These are phyloP conservation scores for Lysiphlebus fabarum DNA, from an alignment of 1,140 invertebrate genomes.

Conservation along the genomic window DNA sequence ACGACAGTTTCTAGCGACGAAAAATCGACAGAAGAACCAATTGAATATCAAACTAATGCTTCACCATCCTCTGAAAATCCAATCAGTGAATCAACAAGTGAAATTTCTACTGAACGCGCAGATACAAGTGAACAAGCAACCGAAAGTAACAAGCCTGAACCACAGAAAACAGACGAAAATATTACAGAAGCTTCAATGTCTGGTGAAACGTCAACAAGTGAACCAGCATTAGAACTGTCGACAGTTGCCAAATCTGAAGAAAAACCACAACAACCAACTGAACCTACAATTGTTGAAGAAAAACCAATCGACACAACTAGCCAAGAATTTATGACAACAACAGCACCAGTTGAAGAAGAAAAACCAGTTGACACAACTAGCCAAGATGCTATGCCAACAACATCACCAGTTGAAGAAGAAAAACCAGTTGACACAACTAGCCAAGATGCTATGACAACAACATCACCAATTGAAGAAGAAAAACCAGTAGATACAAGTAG, in stretches of 20 bases:
- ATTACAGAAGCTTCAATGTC: too few species aligned
- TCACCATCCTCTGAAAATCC: constrained; percentile 19
- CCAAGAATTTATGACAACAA: not conserved
- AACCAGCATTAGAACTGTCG: too few species aligned
- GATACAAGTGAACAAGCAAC: not conserved
- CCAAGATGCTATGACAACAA: not conserved
- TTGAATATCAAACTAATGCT: constrained; percentile 13
- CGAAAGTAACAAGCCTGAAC: not conserved
- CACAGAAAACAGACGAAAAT: too few species aligned
- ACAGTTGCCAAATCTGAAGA: too few species aligned
- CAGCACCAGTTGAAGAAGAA: constrained; percentile 16
- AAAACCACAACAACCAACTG: not conserved
- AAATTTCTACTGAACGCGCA: constrained; percentile 14
- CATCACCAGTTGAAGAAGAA: constrained; percentile 15
- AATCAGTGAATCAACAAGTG: not conserved
- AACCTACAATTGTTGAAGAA: constrained; percentile 15
- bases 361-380: constrained; percentile 2
- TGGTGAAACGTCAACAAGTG: too few species aligned
- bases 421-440: constrained; percentile 1
- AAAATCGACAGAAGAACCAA: constrained; percentile 26
- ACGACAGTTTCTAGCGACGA: not conserved
- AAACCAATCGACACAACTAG: constrained; percentile 3
- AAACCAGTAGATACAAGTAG: not conserved
- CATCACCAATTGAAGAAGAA: constrained; percentile 15
- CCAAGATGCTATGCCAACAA: not conserved